These are phyloP conservation scores for Spheniscus humboldti DNA, from an alignment of 2,797 vertebrate genomes.

Conservation along the genomic window DNA sequence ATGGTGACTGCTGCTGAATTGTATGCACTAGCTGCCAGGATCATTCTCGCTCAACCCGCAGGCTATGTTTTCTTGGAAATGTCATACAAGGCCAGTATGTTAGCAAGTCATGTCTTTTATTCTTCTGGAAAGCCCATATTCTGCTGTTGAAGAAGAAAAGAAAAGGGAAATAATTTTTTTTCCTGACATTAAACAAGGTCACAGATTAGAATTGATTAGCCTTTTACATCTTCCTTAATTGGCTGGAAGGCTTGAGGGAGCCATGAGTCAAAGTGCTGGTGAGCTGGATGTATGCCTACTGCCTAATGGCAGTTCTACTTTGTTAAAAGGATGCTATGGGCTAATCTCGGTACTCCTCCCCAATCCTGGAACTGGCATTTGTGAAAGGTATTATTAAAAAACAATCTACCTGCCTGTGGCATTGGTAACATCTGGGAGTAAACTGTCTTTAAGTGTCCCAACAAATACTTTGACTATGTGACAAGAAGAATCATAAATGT, in stretches of 20 bases:
- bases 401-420: background rate
- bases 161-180: background rate
- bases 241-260: background rate
- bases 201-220: background rate
- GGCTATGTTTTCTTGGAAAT: background rate
- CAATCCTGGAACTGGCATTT: background rate
- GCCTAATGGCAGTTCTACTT: background rate
- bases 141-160: background rate
- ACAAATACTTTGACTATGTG: background rate
- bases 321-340: background rate
- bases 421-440: background rate
- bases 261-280: background rate
- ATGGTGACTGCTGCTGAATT: background rate
- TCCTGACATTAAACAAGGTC: background rate
- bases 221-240: slow-evolving; percentile 2
- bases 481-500: background rate
- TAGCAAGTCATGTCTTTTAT: background rate
- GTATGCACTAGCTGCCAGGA: background rate
- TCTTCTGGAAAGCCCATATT: background rate
- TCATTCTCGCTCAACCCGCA: background rate
- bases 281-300: background rate
- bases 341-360: background rate
- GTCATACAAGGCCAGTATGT: background rate
- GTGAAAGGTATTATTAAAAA: background rate
- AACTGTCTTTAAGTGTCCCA: background rate